Evolutionary conservation across 2,888 invertebrate genomes (phyloP).

Genomic region (Eupithecia subumbrata): DNA sequence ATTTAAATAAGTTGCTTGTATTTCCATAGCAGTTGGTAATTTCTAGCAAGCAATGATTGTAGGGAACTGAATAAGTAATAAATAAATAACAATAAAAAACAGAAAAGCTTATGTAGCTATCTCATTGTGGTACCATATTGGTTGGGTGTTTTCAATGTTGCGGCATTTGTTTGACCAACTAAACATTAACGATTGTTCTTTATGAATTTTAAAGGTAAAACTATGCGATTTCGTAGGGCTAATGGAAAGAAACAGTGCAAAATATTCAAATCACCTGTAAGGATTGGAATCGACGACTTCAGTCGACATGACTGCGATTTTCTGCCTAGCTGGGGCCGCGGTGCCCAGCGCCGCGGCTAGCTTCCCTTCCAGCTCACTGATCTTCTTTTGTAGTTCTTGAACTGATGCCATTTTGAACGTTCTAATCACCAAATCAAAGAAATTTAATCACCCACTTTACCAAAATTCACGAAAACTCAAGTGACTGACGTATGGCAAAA

Average conservation of each 20-base stretch:
- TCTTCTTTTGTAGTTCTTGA: slow-evolving; percentile 84
- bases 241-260: slow-evolving; percentile 3
- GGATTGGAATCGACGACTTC: slow-evolving; percentile 99
- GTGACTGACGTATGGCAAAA: not conserved
- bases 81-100: not conserved
- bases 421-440: slow-evolving; percentile 42
- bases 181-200: not conserved
- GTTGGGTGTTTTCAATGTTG: not conserved
- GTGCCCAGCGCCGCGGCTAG: slow-evolving; percentile 78
- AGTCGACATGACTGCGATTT: slow-evolving; percentile 95
- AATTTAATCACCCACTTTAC: not conserved
- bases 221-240: not conserved
- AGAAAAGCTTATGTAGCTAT: not conserved
- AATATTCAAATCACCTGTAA: slow-evolving; percentile 88
- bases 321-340: slow-evolving; percentile 83
- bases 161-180: not conserved
- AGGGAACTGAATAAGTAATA: not conserved
- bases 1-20: not conserved
- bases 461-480: not conserved
- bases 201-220: not conserved
- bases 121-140: slow-evolving; percentile 25
- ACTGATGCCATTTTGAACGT: slow-evolving; percentile 82
- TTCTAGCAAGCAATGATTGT: not conserved
- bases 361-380: slow-evolving; percentile 86
- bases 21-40: not conserved